Base-by-base conservation (phyloP, 2,888 invertebrate species). In the Argyresthia goedartella region DNA sequence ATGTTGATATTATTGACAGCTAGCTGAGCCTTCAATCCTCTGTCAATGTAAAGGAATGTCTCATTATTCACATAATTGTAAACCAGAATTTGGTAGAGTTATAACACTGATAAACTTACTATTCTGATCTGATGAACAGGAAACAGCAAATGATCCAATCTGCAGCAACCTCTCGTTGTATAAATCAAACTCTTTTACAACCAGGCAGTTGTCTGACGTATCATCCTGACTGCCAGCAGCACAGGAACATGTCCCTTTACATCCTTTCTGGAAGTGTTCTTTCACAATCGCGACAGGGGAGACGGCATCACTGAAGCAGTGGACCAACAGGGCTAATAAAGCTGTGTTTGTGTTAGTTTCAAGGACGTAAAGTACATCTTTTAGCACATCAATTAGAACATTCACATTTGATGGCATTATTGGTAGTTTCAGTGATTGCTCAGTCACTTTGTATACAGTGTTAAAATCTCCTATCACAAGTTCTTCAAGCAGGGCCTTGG, bases 81-180 rank as follows among this genome's bases (percentile, higher is more conserved):
- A 6, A 25, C 6, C 6, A 25, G 25, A 4, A 25, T 25, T 25
- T 6, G 6, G 6, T 25, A 6, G 25, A 4, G 25, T 25, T n/a
- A n/a, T n/a, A n/a, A n/a, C n/a, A n/a, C n/a, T n/a, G n/a, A n/a
- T n/a, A 8, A 9, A 68, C 81, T 67, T 63, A 85, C 86, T 73
- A 58, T 67, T 71, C 55, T 80, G 72, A 69, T 84, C 84, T 36
- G 79, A 82, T 33, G 82, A 82, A 62, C 82, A 84, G 4, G 91
- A 90, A 46, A 91, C 87, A n/a, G 92, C 91, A 73, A 92, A 93
- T 49, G 90, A 81, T 47, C 91, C 92, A 61, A 92, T 91, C 64
- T 92, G 92, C 73, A 91, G 77, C 49, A 91, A 75, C 59, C 91
- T 88, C 64, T 93, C 93, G 61, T 90, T 89, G 54, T 90, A 87